Evolutionary conservation across 2,113 vertebrate genomes (phyloP), one percentile per base, ranked within the genome.

Genomic region (Cynopterus brachyotis): DNA sequence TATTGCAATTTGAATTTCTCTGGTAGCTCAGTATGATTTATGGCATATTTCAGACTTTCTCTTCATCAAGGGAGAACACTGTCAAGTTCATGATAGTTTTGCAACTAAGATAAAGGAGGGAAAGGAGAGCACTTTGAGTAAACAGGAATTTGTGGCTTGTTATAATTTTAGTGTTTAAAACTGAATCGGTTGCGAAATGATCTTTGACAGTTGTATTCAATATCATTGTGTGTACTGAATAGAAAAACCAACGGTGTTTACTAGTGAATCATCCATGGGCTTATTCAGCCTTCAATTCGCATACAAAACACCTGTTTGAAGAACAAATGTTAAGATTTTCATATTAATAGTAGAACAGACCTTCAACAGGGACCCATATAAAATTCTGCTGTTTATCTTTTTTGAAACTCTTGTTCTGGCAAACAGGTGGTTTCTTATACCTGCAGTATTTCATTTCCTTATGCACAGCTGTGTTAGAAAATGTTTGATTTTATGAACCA

Each of bases 1-100:
- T 98, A 98, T 89, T 98, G 97, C 97, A 97, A 98, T 98, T 98
- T 98, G 98, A 98, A 98, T 98, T 98, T 98, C 97, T 97, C 96
- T 97, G 97, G 97, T 97, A 98, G 97, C 96, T 98, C 98, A 97
- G 98, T 98, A 96, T 98, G 98, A 98, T 99, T 98, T 98, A 98
- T 98, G 98, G 97, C 96, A 97, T 94, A 98, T 98, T 98, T 98
- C 98, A 98, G 97, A 97, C 87, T 97, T 97, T 96, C 88, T 98
- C 97, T 97, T 98, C 98, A 98, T 94, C 97, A 97, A 95, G 85
- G 89, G 88, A 98, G 79, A 98, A 97, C 42, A 96, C 81, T 96
- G 93, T 97, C 97, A 98, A 98, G 66, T 97, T 95, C 84, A 96
- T 95, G 88, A 98, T 91, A 89, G 96, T 97, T 98, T 97, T 97